A percentile compares a stretch with the other conserved stretches of the same genome.
phyloP scores from a whole-genome alignment of 2,113 vertebrate species.

The Aptenodytes patagonicus region DNA sequence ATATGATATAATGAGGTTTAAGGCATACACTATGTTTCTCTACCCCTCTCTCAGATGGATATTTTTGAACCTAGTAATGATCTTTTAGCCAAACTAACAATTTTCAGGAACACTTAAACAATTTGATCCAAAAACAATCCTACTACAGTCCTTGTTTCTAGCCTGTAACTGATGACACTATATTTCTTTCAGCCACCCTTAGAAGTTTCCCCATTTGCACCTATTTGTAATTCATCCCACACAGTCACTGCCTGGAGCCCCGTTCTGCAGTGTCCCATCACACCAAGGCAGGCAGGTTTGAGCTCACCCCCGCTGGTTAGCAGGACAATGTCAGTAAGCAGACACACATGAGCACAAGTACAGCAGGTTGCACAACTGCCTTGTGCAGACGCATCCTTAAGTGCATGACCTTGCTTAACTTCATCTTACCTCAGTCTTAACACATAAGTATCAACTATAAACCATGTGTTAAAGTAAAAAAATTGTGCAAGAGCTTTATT shows the following conservation, averaged over 20 bases:
- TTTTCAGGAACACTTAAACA: not conserved
- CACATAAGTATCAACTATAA: too few species aligned
- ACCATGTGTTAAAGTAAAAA: not conserved
- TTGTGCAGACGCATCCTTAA: too few species aligned
- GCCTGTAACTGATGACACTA: not conserved
- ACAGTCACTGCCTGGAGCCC: rapidly evolving
- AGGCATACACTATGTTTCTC: not conserved
- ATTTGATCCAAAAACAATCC: not conserved
- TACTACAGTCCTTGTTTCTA: not conserved
- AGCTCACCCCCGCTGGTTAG: not conserved
- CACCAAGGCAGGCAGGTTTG: not conserved
- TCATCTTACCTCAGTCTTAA: not conserved
- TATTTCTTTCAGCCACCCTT: not conserved
- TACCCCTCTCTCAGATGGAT: not conserved
- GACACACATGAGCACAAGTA: rapidly evolving
- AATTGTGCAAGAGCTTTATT: not conserved
- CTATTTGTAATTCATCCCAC: not conserved
- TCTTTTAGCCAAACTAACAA: not conserved
- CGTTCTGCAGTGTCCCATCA: not conserved
- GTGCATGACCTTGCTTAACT: too few species aligned
- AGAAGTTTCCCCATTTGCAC: not conserved
- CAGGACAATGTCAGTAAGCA: rapidly evolving
- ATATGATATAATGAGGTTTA: not conserved
- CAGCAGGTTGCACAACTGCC: not conserved
- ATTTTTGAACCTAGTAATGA: not conserved